Evolutionary conservation across 1,140 invertebrate species (phyloP).

Genomic region (Doryteuthis pealeii): DNA sequence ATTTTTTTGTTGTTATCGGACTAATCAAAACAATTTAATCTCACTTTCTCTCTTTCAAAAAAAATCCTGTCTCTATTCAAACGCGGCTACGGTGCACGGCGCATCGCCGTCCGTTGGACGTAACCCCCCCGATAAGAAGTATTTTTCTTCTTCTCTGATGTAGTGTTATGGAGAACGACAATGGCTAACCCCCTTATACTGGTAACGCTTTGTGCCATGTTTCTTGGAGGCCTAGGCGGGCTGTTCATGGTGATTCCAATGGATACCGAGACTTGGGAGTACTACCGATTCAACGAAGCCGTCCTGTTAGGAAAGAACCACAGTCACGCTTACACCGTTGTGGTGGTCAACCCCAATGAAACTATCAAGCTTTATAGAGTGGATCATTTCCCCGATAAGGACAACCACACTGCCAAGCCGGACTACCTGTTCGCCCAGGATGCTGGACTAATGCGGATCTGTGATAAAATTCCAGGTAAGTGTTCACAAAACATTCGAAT

Average conservation of each 20-base stretch:
- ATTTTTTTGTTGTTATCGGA: not conserved
- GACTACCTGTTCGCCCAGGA: not conserved
- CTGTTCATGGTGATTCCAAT: not conserved
- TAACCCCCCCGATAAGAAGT: not conserved
- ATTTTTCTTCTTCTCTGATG: not conserved
- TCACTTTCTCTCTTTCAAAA: not conserved
- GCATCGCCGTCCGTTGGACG: not conserved
- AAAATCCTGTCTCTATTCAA: not conserved
- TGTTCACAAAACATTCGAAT: not conserved
- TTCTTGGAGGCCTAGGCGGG: not conserved
- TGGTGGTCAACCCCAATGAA: not conserved
- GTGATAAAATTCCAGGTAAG: not conserved
- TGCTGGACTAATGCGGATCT: not conserved
- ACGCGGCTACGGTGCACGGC: not conserved
- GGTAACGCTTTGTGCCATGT: not conserved
- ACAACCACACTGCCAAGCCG: not conserved
- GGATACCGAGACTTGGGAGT: not conserved
- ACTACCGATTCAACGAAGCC: not conserved
- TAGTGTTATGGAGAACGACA: not conserved
- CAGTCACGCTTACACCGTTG: not conserved
- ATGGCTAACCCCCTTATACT: slow-evolving; percentile 1
- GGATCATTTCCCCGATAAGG: not conserved
- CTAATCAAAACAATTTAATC: not conserved
- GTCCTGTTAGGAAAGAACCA: not conserved
- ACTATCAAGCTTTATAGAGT: not conserved